Percentiles rank a stretch among this genome's conserved stretches.
Conservation (phyloP, 2,797 vertebrate genomes). For the Bovichtus diacanthus region DNA sequence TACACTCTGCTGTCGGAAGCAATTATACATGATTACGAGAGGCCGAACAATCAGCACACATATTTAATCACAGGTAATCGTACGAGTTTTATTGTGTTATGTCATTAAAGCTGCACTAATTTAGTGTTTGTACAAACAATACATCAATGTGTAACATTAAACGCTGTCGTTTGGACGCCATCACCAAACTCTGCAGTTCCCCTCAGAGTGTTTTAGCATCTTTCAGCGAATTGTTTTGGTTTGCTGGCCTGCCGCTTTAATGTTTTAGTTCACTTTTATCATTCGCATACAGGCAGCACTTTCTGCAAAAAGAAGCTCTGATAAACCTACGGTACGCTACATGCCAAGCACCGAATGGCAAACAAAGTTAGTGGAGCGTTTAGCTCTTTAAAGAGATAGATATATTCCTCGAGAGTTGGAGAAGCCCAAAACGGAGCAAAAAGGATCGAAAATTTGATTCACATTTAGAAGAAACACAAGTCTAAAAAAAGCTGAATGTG, state of each 20-base stretch:
- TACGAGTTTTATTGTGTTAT: background rate
- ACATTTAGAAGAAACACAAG: background rate
- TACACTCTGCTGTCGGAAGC: conserved; percentile 76
- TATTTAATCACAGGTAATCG: background rate
- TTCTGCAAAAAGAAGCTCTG: accelerated
- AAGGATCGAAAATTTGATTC: background rate
- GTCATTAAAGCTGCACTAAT: background rate
- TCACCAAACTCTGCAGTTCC: background rate
- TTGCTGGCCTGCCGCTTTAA: background rate
- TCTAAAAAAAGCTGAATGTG: background rate
- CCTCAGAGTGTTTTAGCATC: background rate
- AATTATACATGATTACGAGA: background rate
- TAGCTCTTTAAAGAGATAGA: background rate
- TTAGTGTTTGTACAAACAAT: background rate
- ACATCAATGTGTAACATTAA: background rate
- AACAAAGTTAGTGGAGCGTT: background rate
- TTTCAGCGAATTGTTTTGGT: background rate
- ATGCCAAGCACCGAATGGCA: background rate
- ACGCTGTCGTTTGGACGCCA: too few relatives aligned
- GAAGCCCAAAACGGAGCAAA: background rate
- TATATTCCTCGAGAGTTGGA: background rate
- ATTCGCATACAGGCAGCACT: background rate
- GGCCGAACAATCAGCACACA: background rate
- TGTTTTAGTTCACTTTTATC: background rate
- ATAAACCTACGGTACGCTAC: background rate